Base-by-base conservation (phyloP, 2,113 vertebrate species). In the Percina caprodes region DNA sequence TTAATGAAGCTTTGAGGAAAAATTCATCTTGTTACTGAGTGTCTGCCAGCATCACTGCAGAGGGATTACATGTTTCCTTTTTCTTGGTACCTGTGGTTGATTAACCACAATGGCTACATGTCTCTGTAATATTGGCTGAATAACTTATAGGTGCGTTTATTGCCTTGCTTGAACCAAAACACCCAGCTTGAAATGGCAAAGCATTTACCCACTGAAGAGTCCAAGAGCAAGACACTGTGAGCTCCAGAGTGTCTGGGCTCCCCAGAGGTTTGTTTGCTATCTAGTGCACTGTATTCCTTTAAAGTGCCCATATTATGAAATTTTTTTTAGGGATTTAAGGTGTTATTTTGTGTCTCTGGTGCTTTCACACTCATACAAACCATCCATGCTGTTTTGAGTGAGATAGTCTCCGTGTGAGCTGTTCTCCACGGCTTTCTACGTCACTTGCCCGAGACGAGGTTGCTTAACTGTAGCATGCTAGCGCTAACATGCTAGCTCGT, bases 1-100 rank as follows among this genome's bases (percentile, higher is more conserved):
- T 79, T 78, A 12, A 77, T 63, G 24, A 82, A 33, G 52, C 48
- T 24, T 18, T 19, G 61, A 35, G n/a, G 60, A 65, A 24, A 65
- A n/a, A 56, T 18, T 73, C 30, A 72, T 52, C 12, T 65, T 54
- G 58, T 39, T 68, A 70, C 19, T 61, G 12, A 61, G 23, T 46
- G 56, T 65, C n/a, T 30, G 56, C 42, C 19, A 69, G 51, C 48
- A 33, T 79, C 35, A 58, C 59, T 56, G 10, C 11, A 42, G 35
- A 63, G 4, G 19, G n/a, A 23, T 39, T 39, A 49, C 3, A 16
- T 0, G 21, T 67, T 61, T 82, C 16, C 15, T 69, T 66, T 69
- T 42, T 55, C 19, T 52, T 68, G 30, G 12, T 42, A 18, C 5
- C 2, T 42, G 59, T 19, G 23, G 16, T 58, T 70, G 55, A 70